Base-by-base conservation (phyloP, 1,140 invertebrate genomes). In the Drosophila guanche region DNA sequence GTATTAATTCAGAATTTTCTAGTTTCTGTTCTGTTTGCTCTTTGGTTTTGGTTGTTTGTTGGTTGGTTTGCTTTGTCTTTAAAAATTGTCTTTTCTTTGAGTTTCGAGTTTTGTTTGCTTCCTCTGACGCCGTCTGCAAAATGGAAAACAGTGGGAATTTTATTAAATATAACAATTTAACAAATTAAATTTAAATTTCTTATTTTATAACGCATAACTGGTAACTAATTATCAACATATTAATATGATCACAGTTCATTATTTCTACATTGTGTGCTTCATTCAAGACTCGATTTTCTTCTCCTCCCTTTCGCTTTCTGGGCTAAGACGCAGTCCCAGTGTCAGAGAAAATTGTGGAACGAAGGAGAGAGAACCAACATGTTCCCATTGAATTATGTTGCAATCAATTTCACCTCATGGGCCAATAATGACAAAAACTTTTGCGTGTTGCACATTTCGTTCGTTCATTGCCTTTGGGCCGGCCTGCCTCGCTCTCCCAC, bases 391-490 rank as follows among this genome's bases (percentile, higher is more conserved):
- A 88, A 78, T 79, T 88, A 83, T 88, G 78, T 70, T 86, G 83
- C 83, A 88, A 88, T 88, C 83, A 83, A 88, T 83, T 88, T 79
- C 75, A 88, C 83, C 83, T 88, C 79, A 83, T 88, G 70, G 88
- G 83, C 83, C 83, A 88, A 88, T 88, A 88, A 88, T 88, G 79
- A 88, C 66, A 79, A 88, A 68, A 88, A 88, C 83, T 88, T 88
- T 86, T 86, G 83, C 83, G 83, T 79, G 75, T 79, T 76, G 83
- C 78, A 88, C 83, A 88, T 81, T 86, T 86, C 70, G 70, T 78
- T 37, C 33, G 33, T 37, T 3, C 33, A 7, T 2, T 8, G 74
- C 66, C 71, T 75, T 74, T 43, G 48, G 53, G 41, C 54, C 62
- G 55, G 41, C 65, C 53, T 56, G 71, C 50, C 50, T 52, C n/a